Percentiles rank a stretch among this genome's conserved stretches.
Conservation (phyloP, 2,797 vertebrate genomes). For the Scolopax bukidnonensis region DNA sequence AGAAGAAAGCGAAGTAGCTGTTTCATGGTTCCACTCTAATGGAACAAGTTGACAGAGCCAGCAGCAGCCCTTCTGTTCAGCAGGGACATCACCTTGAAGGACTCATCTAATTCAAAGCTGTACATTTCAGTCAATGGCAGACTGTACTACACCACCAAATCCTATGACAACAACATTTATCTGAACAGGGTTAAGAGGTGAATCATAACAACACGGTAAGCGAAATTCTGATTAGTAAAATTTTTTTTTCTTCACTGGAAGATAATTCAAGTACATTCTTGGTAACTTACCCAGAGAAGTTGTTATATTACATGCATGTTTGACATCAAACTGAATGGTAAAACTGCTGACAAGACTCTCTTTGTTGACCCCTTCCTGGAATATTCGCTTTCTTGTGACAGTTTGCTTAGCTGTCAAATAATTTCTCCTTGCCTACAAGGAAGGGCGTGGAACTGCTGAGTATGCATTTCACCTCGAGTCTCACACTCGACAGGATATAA, state of each 20-base stretch:
- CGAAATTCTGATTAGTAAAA: not conserved
- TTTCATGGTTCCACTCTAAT: no score
- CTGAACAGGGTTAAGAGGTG: not conserved
- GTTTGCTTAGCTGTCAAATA: constrained; percentile 66
- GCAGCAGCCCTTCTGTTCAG: not conserved
- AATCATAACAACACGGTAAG: not conserved
- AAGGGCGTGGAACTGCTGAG: constrained; percentile 80
- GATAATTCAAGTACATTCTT: not conserved
- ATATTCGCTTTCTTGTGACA: constrained; percentile 68
- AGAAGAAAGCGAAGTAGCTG: not conserved
- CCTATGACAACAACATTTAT: not conserved
- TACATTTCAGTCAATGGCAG: not conserved
- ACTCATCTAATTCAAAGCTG: not conserved
- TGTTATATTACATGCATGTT: not conserved
- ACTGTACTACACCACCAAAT: not conserved
- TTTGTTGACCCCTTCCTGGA: constrained; percentile 70
- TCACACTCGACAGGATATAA: constrained; percentile 73
- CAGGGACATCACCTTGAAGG: not conserved
- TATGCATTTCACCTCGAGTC: constrained; percentile 66
- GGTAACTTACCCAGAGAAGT: not conserved
- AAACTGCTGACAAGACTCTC: constrained; percentile 74
- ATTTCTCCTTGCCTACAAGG: constrained; percentile 65
- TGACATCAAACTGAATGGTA: not conserved
- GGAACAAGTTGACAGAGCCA: not conserved
- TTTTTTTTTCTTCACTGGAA: not conserved